These are phyloP conservation scores for Ammodramus savannarum DNA, from an alignment of 2,113 vertebrate species.

Conservation along the genomic window DNA sequence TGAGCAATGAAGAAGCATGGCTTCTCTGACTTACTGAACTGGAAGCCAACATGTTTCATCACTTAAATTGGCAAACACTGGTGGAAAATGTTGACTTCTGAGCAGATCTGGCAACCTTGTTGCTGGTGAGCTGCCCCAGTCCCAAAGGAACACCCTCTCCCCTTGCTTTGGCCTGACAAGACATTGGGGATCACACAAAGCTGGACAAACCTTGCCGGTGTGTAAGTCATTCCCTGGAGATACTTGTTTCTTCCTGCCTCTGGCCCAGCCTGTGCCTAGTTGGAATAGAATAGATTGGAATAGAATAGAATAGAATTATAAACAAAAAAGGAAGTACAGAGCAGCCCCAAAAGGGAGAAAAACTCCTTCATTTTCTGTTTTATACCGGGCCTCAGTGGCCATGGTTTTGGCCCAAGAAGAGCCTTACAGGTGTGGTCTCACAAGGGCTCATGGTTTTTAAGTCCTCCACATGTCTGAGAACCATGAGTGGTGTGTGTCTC, in stretches of 20 bases:
- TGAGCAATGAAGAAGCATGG: neutral
- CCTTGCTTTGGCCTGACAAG: neutral
- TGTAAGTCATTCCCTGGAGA: neutral
- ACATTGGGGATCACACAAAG: neutral
- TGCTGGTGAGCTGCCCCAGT: neutral
- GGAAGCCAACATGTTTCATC: neutral
- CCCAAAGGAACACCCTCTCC: neutral
- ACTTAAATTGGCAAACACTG: neutral
- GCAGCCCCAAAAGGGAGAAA: neutral
- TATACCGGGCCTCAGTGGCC: neutral
- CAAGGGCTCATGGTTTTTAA: neutral
- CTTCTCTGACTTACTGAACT: neutral
- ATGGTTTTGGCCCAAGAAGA: neutral
- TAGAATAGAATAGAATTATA: neutral
- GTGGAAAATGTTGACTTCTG: neutral
- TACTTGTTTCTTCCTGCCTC: neutral
- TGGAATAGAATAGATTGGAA: neutral
- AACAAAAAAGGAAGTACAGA: neutral
- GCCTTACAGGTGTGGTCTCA: fast-evolving
- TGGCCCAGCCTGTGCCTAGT: neutral
- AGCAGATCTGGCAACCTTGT: neutral
- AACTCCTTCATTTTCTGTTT: neutral
- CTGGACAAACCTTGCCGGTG: neutral
- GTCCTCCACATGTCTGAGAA: neutral
- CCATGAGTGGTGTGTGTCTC: neutral